phyloP scores from a whole-genome alignment of 1,140 invertebrate species.

The Anagrus nilaparvatae region DNA sequence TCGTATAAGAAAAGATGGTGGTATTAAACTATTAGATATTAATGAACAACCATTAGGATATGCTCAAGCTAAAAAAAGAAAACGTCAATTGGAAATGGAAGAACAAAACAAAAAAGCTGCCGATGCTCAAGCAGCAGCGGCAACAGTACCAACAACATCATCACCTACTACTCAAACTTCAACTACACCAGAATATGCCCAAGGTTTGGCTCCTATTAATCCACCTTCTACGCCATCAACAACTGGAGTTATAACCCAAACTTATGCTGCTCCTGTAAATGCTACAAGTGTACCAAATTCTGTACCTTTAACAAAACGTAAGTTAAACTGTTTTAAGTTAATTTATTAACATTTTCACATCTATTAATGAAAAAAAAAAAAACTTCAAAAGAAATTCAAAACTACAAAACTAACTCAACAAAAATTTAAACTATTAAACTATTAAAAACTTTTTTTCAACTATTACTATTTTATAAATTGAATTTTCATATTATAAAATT shows the following conservation, averaged over 20 bases:
- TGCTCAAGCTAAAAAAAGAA: conserved; percentile 49
- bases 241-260: neutral
- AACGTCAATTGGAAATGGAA: conserved; percentile 61
- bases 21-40: conserved; percentile 88
- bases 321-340: no score
- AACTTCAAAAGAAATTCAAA: no score
- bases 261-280: conserved; percentile 13
- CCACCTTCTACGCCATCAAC: conserved; percentile 37
- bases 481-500: no score
- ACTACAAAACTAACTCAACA: no score
- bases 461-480: no score
- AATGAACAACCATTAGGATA: conserved; percentile 77
- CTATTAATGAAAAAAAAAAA: no score
- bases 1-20: conserved; percentile 69
- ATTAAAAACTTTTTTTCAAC: no score
- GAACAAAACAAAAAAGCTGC: conserved; percentile 61
- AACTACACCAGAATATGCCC: conserved; percentile 64
- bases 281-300: conserved; percentile 8
- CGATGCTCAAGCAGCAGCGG: conserved; percentile 45
- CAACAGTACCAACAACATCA: conserved; percentile 36
- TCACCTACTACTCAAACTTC: conserved; percentile 40
- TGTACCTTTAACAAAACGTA: no score
- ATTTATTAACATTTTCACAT: no score
- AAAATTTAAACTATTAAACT: no score
- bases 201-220: conserved; percentile 50